Evolutionary conservation across 2,797 vertebrate species (phyloP).

Genomic region (Mus caroli): DNA sequence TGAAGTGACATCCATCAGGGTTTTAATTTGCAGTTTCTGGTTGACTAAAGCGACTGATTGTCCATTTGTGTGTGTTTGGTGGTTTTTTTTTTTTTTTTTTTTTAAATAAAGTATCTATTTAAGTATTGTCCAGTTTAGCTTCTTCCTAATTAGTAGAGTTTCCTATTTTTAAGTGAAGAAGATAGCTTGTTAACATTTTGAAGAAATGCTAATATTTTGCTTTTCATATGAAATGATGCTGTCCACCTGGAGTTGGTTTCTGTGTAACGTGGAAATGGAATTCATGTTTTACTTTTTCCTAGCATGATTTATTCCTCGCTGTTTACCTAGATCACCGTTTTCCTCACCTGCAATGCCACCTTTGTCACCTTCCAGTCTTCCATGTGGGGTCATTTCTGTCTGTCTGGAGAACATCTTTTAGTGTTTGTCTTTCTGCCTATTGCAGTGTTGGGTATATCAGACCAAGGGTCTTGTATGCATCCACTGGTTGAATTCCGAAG

Average conservation of each 20-base stretch:
- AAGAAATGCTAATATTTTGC: slow-evolving; percentile 10
- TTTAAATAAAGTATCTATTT: background rate
- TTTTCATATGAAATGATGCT: slow-evolving; percentile 4
- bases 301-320: background rate
- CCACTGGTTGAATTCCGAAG: background rate
- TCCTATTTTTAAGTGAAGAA: slow-evolving; percentile 32
- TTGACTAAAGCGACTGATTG: background rate
- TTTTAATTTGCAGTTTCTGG: background rate
- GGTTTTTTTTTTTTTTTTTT: background rate
- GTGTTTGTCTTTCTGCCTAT: background rate
- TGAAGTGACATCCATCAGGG: background rate
- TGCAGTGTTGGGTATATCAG: background rate
- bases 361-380: background rate
- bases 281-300: slow-evolving; percentile 21
- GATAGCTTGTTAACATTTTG: slow-evolving; percentile 1
- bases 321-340: background rate
- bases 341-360: too few relatives aligned
- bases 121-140: background rate
- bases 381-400: background rate
- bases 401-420: background rate
- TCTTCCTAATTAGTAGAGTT: slow-evolving; percentile 36
- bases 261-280: background rate
- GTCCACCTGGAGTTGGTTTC: slow-evolving; percentile 3
- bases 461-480: background rate
- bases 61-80: slow-evolving; percentile 10